Evolutionary conservation across 2,888 invertebrate genomes (phyloP), one percentile per base, ranked within the genome.

Genomic region (Pherbina coryleti): DNA sequence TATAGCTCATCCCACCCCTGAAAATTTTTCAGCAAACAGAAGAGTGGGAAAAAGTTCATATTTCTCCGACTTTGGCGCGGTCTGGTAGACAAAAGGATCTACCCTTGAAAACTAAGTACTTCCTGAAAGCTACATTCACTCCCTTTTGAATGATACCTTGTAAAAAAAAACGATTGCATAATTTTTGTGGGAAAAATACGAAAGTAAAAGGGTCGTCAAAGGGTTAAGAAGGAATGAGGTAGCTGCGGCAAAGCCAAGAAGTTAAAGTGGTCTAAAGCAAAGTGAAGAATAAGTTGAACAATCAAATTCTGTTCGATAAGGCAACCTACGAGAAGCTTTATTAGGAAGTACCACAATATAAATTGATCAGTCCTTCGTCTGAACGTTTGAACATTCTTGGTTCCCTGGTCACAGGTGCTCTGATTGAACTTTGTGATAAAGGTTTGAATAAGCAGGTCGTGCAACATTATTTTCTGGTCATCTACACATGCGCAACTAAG

Each of bases 211-310:
- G n/a, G n/a, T n/a, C n/a, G n/a, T n/a, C n/a, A n/a, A n/a, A n/a
- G n/a, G n/a, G n/a, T n/a, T n/a, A 97, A 97, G 92, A 97, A 97
- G 91, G 97, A 97, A 90, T 97, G 97, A 89, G 96, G 96, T 87
- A 95, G 96, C 83, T 97, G 97, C 85, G 97, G 97, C 84, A 97
- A 97, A 92, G 97, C 97, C 87, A 97, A 97, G 90, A 97, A 97
- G 96, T 97, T 97, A 97, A 99, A 99, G 97, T 99, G 99, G 99
- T 99, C 99, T 86, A 99, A 99, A 92, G 99, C 95, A 99, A 99
- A 94, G 98, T 98, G 84, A 95, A 99, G 89, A 99, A 99, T 91
- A 99, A 99, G 93, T 93, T 99, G 88, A 99, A 99, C 93, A 99
- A 99, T 91, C 95, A 98, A 90, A 98, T 99, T 71, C 91, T 99